A percentile compares a stretch with the other conserved stretches of the same genome.
These are phyloP conservation scores for Lordiphosa andalusiaca DNA, from an alignment of 2,888 invertebrate genomes.

Conservation along the genomic window DNA sequence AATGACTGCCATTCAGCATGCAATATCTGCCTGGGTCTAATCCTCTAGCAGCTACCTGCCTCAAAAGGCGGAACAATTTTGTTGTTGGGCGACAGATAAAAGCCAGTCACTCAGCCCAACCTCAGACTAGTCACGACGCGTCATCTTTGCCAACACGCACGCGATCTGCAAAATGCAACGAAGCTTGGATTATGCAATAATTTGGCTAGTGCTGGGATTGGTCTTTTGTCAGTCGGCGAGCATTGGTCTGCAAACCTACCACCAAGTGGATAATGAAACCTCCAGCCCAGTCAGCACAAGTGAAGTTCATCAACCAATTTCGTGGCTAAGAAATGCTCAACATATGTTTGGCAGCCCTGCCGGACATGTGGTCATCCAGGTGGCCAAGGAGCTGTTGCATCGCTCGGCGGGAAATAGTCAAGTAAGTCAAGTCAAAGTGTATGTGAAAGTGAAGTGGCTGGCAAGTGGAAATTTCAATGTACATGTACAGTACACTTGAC, in stretches of 20 bases:
- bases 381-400: constrained; percentile 85
- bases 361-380: constrained; percentile 79
- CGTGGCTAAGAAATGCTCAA: constrained; percentile 77
- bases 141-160: constrained; percentile 38
- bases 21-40: constrained; percentile 9
- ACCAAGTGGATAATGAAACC: constrained; percentile 17
- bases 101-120: constrained; percentile 37
- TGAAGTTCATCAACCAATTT: constrained; percentile 27
- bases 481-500: too few relatives aligned
- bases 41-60: constrained; percentile 37
- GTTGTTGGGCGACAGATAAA: constrained; percentile 61
- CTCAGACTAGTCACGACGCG: constrained; percentile 62
- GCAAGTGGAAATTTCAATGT: too few relatives aligned
- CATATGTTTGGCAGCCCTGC: constrained; percentile 77
- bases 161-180: constrained; percentile 53
- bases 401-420: constrained; percentile 87
- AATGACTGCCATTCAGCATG: constrained; percentile 20
- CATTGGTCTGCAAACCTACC: constrained; percentile 23
- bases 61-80: constrained; percentile 48
- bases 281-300: background rate
- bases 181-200: constrained; percentile 35
- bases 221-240: constrained; percentile 41
- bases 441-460: too few relatives aligned
- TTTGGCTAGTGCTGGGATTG: constrained; percentile 19
- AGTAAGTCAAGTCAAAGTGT: constrained; percentile 77